These are phyloP conservation scores for Asarcornis scutulata DNA, from an alignment of 2,113 vertebrate species.

Conservation along the genomic window DNA sequence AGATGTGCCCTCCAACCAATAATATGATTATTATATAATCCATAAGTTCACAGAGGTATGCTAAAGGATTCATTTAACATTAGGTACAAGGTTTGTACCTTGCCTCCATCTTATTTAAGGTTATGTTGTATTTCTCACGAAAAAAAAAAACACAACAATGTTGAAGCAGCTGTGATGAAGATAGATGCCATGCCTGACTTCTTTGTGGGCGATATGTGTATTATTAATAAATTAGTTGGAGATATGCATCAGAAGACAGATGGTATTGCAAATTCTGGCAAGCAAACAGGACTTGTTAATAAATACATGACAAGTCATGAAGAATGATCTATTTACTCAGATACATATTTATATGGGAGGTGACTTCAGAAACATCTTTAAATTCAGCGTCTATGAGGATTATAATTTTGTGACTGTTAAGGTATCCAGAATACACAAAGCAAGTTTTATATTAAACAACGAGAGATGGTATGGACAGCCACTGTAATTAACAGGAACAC, in stretches of 20 bases:
- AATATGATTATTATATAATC: not conserved
- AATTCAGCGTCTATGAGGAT: not conserved
- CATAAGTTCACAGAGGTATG: not conserved
- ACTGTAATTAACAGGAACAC: not conserved
- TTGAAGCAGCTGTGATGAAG: not conserved
- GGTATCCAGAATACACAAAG: not conserved
- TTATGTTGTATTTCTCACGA: not conserved
- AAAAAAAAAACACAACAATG: not conserved
- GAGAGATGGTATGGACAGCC: not conserved
- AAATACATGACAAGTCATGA: not conserved
- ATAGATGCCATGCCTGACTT: not conserved
- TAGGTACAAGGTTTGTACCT: not conserved
- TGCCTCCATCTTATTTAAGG: not conserved
- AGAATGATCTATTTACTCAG: not conserved
- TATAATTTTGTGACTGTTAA: not conserved
- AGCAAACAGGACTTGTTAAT: not conserved
- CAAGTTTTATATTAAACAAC: not conserved
- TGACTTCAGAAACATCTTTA: not conserved
- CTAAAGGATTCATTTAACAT: not conserved
- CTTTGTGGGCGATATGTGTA: not conserved
- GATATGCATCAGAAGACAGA: not conserved
- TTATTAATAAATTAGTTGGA: not conserved
- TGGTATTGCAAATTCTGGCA: not conserved
- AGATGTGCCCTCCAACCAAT: not conserved
- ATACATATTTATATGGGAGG: not conserved